These are phyloP conservation scores for Caradrina clavipalpis DNA, from an alignment of 2,888 invertebrate genomes.

Conservation along the genomic window DNA sequence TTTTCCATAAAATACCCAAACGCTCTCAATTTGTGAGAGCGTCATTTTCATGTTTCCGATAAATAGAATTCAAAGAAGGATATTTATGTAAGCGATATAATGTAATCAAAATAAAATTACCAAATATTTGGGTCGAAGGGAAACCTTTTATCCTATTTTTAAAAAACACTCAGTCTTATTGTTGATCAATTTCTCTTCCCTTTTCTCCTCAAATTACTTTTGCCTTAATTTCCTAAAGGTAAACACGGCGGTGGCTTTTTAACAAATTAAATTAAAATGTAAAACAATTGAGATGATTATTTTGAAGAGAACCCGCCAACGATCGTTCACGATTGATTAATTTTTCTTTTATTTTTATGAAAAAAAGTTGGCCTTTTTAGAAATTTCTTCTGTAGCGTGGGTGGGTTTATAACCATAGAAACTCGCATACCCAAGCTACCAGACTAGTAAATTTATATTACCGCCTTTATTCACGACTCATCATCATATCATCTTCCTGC, in stretches of 20 bases:
- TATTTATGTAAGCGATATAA: background rate
- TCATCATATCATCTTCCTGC: too few relatives aligned
- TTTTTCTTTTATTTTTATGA: too few relatives aligned
- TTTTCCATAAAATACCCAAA: too few relatives aligned
- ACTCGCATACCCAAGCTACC: too few relatives aligned
- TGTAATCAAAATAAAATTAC: conserved; percentile 4
- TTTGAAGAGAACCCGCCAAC: background rate
- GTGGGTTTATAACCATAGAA: too few relatives aligned
- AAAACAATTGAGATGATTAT: conserved; percentile 5
- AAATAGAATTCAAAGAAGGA: too few relatives aligned
- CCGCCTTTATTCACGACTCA: too few relatives aligned
- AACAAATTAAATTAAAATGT: background rate
- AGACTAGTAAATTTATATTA: too few relatives aligned
- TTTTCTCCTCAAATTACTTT: conserved; percentile 1
- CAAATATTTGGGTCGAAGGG: conserved; percentile 1
- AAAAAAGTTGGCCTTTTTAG: too few relatives aligned
- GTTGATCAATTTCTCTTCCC: conserved; percentile 11
- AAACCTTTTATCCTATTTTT: conserved; percentile 15
- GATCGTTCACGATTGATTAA: background rate
- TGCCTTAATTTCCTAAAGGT: conserved; percentile 1
- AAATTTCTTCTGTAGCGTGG: too few relatives aligned
- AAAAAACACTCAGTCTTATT: background rate
- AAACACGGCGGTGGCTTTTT: background rate
- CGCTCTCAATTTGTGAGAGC: too few relatives aligned
- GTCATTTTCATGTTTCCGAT: too few relatives aligned